phyloP scores from a whole-genome alignment of 2,113 vertebrate species.

The Apodemus sylvaticus region DNA sequence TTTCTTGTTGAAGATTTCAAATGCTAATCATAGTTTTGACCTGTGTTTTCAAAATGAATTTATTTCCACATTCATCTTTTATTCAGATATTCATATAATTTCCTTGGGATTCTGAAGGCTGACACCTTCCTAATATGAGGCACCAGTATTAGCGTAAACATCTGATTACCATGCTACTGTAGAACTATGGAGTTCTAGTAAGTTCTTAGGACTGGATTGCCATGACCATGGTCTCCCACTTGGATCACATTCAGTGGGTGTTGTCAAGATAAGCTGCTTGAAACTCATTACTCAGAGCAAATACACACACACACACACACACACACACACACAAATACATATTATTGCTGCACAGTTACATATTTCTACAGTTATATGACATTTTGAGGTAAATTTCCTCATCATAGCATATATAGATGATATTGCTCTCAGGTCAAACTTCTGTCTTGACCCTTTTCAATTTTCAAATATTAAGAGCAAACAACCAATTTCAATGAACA shows the following conservation, averaged over 20 bases:
- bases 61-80: neutral
- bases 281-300: neutral
- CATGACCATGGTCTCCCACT: neutral
- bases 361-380: neutral
- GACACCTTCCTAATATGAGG: neutral
- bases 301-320: neutral
- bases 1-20: neutral
- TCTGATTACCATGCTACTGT: neutral
- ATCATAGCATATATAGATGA: neutral
- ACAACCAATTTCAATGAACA: neutral
- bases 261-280: neutral
- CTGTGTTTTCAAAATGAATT: neutral
- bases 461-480: constrained; percentile 16
- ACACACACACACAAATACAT: neutral
- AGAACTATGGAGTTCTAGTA: neutral
- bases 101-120: neutral
- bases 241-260: neutral
- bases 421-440: neutral
- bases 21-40: neutral
- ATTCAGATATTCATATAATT: neutral
- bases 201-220: neutral
- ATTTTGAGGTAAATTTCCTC: neutral
- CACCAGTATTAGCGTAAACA: neutral
- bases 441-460: neutral
- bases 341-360: neutral